Base-by-base conservation (phyloP, 1,140 invertebrate species). In the Oncopodura yosiiana region DNA sequence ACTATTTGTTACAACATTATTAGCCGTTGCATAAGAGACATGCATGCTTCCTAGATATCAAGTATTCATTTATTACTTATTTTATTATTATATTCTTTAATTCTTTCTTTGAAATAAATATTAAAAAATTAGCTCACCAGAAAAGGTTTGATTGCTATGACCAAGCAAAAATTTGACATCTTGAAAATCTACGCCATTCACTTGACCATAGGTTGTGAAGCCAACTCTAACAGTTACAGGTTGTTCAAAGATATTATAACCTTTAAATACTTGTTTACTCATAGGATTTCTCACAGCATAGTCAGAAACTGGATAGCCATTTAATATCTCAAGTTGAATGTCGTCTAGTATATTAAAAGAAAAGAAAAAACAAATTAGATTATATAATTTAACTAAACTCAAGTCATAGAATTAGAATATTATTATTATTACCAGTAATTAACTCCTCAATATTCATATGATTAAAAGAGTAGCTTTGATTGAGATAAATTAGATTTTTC, bases 81-180 rank as follows among this genome's bases (percentile, higher is more conserved):
- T 5, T 16, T 19, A 39, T 16, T 6, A 39, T 39, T 11, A 39
- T 39, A 39, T 5, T 5, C 5, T 39, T 39, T 19, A 16, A 5
- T 8, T 8, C 5, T 16, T 39, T n/a, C n/a, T n/a, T n/a, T n/a
- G n/a, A n/a, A n/a, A 39, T 16, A 8, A 39, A 39, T 11, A 39
- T 39, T 4, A 39, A 19, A 39, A 8, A 39, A 39, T 27, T 8
- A 11, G 1, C 6, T 14, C 27, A 51, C 49, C 24, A 2, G 12
- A 16, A 24, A 53, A 53, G 9, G 29, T 32, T 36, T 53, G 50
- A 53, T 53, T 53, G 27, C 29, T 14, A 19, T 21, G 3, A 3
- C 26, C 42, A 9, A 51, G 26, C n/a, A n/a, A n/a, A n/a, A n/a
- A n/a, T n/a, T n/a, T n/a, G 19, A 51, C 37, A 11, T 32, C 23